Evolutionary conservation across 2,113 vertebrate genomes (phyloP), one percentile per base, ranked within the genome.

Genomic region (Okapia johnstoni): DNA sequence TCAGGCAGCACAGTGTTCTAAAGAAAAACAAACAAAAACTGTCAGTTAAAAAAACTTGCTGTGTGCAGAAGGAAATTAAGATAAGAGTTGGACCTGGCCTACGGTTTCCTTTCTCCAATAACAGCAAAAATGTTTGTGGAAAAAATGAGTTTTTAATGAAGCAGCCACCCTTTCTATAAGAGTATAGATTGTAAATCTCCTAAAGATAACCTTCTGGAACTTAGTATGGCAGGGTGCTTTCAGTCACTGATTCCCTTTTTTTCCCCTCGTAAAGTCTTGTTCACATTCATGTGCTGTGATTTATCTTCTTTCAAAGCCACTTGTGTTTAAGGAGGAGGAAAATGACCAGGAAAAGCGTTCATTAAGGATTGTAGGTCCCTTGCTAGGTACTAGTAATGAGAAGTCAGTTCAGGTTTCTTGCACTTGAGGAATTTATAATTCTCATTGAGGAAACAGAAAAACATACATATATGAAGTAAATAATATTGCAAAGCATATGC

Each of bases 351-450:
- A 48, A 85, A 90, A 76, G 40, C 46, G 58, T 86, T 97, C 23
- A n/a, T 58, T 52, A 84, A 63, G 30, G 50, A 88, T 60, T 57
- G 6, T 26, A 60, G 79, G 80, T 55, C 40, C 63, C 90, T 46
- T 66, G 57, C n/a, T 43, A 52, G 55, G 54, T 90, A 19, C 23
- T 88, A 46, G 6, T 79, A 83, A 93, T 54, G 58, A 79, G 14
- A 54, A 88, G 15, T 52, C 83, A 85, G 89, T 48, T 96, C 84
- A 6, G 43, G 58, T 70, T 84, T 70, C 66, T 57, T 93, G 50
- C 25, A 15, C 66, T 96, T 80, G 30, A 93, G 33, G 52, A 92
- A 96, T 93, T 96, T 97, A 54, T 76, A 89, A 87, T 90, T 63
- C 60, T 95, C 30, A 7, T 61, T 92, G 66, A 95, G 61, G 36